Conservation (phyloP, 2,113 vertebrate genomes). For the Eurystomus gularis region DNA sequence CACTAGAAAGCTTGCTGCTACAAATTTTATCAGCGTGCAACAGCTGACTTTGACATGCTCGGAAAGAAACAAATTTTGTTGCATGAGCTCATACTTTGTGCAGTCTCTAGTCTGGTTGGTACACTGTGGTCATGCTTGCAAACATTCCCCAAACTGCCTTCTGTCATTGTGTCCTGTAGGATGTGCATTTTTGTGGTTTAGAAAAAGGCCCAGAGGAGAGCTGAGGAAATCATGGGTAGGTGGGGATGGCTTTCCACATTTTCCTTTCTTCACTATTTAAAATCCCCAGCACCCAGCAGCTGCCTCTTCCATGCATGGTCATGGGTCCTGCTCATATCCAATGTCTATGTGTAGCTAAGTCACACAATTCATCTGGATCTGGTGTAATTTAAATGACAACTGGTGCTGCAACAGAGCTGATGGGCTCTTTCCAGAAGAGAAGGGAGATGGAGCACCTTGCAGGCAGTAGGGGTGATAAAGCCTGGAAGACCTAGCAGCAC, state of each 20-base stretch:
- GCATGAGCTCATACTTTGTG: not conserved
- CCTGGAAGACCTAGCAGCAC: not conserved
- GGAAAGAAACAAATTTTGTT: not conserved
- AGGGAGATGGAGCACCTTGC: rapidly evolving
- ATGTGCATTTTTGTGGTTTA: not conserved
- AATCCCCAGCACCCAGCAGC: not conserved
- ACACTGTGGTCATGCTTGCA: not conserved
- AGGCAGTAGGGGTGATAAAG: not conserved
- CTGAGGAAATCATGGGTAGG: not conserved
- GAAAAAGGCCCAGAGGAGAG: not conserved
- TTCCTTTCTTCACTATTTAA: not conserved
- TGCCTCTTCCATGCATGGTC: not conserved
- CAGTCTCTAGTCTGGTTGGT: not conserved
- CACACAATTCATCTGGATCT: not conserved
- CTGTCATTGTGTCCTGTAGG: not conserved
- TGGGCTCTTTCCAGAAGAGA: not conserved
- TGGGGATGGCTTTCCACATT: not conserved
- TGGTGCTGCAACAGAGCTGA: not conserved
- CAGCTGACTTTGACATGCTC: not conserved
- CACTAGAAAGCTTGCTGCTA: not conserved
- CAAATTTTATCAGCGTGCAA: not conserved
- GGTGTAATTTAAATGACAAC: not conserved
- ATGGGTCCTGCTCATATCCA: not conserved
- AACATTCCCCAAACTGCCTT: not conserved
- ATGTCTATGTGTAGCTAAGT: not conserved